phyloP scores from a whole-genome alignment of 2,797 vertebrate genomes.

The Chromis chromis region DNA sequence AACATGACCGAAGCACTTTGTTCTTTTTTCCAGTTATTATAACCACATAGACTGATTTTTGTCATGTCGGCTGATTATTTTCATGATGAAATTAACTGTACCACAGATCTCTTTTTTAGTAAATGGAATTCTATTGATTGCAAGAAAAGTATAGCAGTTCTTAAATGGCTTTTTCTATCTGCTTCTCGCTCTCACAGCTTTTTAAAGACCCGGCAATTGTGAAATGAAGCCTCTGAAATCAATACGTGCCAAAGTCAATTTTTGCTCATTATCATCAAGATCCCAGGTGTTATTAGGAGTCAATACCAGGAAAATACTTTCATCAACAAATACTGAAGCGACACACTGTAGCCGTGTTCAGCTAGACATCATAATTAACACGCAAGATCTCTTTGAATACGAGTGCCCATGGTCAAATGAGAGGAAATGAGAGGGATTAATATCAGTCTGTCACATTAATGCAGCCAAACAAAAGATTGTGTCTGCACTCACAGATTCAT shows the following conservation, averaged over 20 bases:
- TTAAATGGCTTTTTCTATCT: slow-evolving; percentile 80
- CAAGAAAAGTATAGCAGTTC: slow-evolving; percentile 81
- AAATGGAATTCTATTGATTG: slow-evolving; percentile 88
- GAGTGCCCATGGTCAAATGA: slow-evolving; percentile 30
- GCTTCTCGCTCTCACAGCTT: slow-evolving; percentile 81
- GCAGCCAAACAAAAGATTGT: background rate
- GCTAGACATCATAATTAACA: slow-evolving; percentile 52
- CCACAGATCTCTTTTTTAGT: slow-evolving; percentile 81
- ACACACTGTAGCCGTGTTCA: slow-evolving; percentile 56
- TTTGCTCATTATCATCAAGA: slow-evolving; percentile 87
- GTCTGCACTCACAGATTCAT: slow-evolving; percentile 4
- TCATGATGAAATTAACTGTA: slow-evolving; percentile 84
- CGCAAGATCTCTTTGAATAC: slow-evolving; percentile 29
- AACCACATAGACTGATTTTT: slow-evolving; percentile 51
- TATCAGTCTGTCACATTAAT: slow-evolving; percentile 36
- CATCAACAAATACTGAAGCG: slow-evolving; percentile 69
- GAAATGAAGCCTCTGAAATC: slow-evolving; percentile 87
- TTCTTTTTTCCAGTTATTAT: slow-evolving; percentile 20
- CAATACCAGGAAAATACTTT: slow-evolving; percentile 83
- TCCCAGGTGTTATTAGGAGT: slow-evolving; percentile 87
- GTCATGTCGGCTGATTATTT: slow-evolving; percentile 73
- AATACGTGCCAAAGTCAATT: slow-evolving; percentile 87
- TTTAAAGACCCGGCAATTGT: slow-evolving; percentile 83
- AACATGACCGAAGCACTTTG: background rate
- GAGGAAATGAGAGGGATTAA: slow-evolving; percentile 56